A percentile compares a stretch with the other conserved stretches of the same genome.
Evolutionary conservation across 2,888 invertebrate genomes (phyloP).

Genomic region (Heliconius sara): DNA sequence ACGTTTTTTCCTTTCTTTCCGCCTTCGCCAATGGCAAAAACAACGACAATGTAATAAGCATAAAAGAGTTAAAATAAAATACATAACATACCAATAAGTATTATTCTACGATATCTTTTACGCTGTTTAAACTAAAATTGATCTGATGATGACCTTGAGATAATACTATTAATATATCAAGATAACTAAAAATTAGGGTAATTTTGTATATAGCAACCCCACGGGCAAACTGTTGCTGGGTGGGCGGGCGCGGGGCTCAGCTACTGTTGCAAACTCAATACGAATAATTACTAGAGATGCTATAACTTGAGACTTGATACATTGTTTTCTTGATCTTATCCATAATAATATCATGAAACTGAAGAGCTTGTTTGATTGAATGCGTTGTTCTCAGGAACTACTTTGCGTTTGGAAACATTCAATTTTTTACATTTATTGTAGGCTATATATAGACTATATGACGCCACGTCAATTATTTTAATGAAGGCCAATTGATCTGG

Average conservation of each 20-base stretch:
- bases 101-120: background rate
- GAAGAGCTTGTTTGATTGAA: background rate
- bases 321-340: background rate
- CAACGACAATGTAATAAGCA: background rate
- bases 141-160: background rate
- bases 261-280: slow-evolving; percentile 49
- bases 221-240: slow-evolving; percentile 68
- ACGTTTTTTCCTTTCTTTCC: background rate
- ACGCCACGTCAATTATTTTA: too few species aligned
- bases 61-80: background rate
- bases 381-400: too few species aligned
- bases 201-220: slow-evolving; percentile 58
- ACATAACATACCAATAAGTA: background rate
- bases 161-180: slow-evolving; percentile 1
- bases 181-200: slow-evolving; percentile 34
- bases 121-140: background rate
- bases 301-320: background rate
- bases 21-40: too few species aligned
- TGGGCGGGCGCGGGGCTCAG: slow-evolving; percentile 55
- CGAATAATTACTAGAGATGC: slow-evolving; percentile 47
- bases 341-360: background rate
- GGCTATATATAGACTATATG: too few species aligned
- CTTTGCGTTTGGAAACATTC: too few species aligned
- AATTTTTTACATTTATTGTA: too few species aligned
- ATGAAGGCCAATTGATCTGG: too few species aligned